Evolutionary conservation across 2,797 vertebrate genomes (phyloP).

Genomic region (Trachops cirrhosus): DNA sequence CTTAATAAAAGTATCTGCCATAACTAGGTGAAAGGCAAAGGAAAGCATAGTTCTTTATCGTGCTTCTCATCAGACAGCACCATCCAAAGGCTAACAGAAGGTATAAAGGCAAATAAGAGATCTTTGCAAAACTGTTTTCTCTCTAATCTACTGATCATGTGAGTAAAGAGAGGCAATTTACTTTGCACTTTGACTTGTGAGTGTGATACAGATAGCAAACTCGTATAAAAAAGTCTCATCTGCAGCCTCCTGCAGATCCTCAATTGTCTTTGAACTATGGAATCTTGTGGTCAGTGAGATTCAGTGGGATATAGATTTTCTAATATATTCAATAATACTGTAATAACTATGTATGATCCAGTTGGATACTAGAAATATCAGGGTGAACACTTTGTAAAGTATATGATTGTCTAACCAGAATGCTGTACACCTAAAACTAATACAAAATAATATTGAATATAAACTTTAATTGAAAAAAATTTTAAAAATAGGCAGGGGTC

Average conservation of each 20-base stretch:
- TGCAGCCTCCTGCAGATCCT: neutral
- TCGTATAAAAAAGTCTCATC: neutral
- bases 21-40: neutral
- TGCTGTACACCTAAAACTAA: neutral
- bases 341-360: neutral
- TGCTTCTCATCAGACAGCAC: neutral
- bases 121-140: neutral
- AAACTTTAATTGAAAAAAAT: neutral
- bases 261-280: neutral
- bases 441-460: neutral
- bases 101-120: neutral
- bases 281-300: neutral
- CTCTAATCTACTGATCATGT: neutral
- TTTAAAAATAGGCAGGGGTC: neutral
- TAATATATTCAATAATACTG: neutral
- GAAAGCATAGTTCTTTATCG: neutral
- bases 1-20: neutral
- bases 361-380: neutral
- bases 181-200: neutral
- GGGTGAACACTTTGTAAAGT: neutral
- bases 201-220: neutral
- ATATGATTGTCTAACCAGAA: neutral
- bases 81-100: neutral
- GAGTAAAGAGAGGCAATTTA: neutral
- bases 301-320: neutral